Conservation (phyloP, 2,797 vertebrate species). For the Scyliorhinus canicula region DNA sequence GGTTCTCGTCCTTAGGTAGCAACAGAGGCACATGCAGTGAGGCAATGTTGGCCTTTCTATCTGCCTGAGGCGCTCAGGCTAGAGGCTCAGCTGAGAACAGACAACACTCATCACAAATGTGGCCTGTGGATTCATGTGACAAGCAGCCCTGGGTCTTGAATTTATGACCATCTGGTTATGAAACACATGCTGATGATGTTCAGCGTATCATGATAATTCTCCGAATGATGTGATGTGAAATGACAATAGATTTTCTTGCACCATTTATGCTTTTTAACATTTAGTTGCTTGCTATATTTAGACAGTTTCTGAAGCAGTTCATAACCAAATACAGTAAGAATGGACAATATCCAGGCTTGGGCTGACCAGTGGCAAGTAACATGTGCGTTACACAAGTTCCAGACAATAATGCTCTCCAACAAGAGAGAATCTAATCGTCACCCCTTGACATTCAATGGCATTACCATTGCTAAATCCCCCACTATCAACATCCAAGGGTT, state of each 20-base stretch:
- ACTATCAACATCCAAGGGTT: too few relatives aligned
- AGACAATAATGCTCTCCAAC: too few relatives aligned
- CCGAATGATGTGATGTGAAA: neutral
- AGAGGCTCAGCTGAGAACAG: neutral
- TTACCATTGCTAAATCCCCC: too few relatives aligned
- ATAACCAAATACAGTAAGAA: too few relatives aligned
- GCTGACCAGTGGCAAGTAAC: too few relatives aligned
- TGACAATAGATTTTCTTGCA: neutral
- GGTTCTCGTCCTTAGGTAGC: neutral
- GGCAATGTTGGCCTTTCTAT: neutral
- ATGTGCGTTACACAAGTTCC: too few relatives aligned
- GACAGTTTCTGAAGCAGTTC: neutral
- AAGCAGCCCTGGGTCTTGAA: neutral
- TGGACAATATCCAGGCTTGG: too few relatives aligned
- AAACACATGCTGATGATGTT: neutral
- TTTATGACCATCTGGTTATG: slow-evolving; percentile 11
- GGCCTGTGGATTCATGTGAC: neutral
- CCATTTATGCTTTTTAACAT: neutral
- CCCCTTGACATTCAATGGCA: too few relatives aligned
- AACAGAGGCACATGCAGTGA: neutral
- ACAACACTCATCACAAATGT: neutral
- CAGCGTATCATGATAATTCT: neutral
- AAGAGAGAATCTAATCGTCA: too few relatives aligned
- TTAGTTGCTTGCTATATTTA: neutral
- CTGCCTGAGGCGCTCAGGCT: neutral